Base-by-base conservation (phyloP, 2,797 vertebrate genomes). In the Centroberyx gerrardi region DNA sequence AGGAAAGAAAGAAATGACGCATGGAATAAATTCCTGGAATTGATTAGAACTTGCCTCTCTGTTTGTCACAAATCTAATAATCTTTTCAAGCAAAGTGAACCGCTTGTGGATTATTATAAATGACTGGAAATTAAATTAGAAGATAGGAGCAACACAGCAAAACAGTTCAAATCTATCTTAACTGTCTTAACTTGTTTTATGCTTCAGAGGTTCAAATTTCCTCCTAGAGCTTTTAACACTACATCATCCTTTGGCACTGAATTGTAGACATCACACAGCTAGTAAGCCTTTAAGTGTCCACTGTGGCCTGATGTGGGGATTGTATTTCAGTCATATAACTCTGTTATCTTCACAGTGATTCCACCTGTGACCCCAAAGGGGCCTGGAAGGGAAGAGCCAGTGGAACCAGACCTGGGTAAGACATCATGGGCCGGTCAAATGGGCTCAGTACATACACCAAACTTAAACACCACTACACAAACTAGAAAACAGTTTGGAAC, bases 391-490 rank as follows among this genome's bases (percentile, higher is more conserved):
- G 77, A 66, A 13, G 88, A 92, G 48, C 87, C 90, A 4, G 65
- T 81, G 0, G 88, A 92, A 40, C 87, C 92, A 10, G 93, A 67
- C 66, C 72, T 84, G 4, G 90, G 94, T 94, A 88, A 92, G 83
- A 76, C 42, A 8, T 15, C 2, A n/a, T 1, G 5, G 14, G n/a
- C 77, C 18, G 4, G 40, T 58, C 52, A 22, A 42, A 29, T 38
- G 4, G 33, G 33, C 2, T 36, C 33, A 36, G 33, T 36, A 22
- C 22, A 22, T 22, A 22, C 22, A 42, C 40, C 40, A 10, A 42
- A 42, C 9, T 12, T 42, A 40, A 36, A 40, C 38, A 40, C 9
- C 7, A 40, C 38, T 8, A 36, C 2, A 36, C 8, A 36, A 8
- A 36, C 4, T 4, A 8, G 33, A 36, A 36, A 36, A 36, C 33